Evolutionary conservation across 1,140 invertebrate genomes (phyloP), one percentile per base, ranked within the genome.

Genomic region (Leptinotarsa undecemlineata): DNA sequence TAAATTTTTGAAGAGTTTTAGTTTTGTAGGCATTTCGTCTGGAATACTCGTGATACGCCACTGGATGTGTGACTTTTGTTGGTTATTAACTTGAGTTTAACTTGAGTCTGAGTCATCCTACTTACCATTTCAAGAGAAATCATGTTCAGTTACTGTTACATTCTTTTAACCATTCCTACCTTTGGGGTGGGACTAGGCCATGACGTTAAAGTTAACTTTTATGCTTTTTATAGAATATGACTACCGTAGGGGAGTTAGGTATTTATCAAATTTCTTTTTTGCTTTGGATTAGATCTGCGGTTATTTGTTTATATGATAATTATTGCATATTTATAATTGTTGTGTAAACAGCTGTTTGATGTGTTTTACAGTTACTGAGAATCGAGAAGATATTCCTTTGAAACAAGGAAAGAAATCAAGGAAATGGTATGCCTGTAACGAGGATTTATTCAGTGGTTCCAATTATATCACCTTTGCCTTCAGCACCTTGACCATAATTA

Each of bases 401-500:
- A 87, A 87, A 76, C 77, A 83, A 33, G 81, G 84, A 51, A 78
- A 74, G 15, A 82, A 78, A 78, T 61, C 23, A 64, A 71, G 42
- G 69, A 81, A 75, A 68, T 79, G 74, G 74, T 82, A 78, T 67
- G 69, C 48, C 33, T 80, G 81, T 48, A 76, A 74, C 33, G 82
- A 84, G n/a, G 83, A 85, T 48, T 84, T 76, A 74, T 75, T 84
- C 21, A 82, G 82, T 57, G 85, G 85, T 6, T 86, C 87, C 42
- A 84, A 85, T 48, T 81, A 87, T 72, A 86, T 89, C 68, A 83
- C 85, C 69, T 81, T 77, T 13, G 85, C 87, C 33, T 89, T 89
- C 82, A 85, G 85, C 6, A 83, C 82, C 15, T 84, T 93, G 79
- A 89, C 91, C 11, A 79, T 88, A 67, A 88, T 90, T 71, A 89